A percentile compares a stretch with the other conserved stretches of the same genome.
These are phyloP conservation scores for Octopus bimaculoides DNA, from an alignment of 1,140 invertebrate genomes.

Conservation along the genomic window DNA sequence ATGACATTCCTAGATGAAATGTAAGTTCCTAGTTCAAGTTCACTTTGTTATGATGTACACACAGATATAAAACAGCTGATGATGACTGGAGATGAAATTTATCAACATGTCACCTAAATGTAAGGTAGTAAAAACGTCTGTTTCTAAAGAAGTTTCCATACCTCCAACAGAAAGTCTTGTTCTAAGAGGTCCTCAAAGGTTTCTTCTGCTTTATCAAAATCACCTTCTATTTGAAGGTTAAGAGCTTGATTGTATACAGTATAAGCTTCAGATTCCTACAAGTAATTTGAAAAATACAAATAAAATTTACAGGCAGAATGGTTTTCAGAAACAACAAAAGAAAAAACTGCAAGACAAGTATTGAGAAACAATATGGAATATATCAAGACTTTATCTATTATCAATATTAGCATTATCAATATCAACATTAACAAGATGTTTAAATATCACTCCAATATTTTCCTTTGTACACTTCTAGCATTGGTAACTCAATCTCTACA, in stretches of 20 bases:
- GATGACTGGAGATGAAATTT: too few species aligned
- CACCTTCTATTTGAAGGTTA: constrained; percentile 63
- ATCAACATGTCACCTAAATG: too few species aligned
- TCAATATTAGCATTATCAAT: too few species aligned
- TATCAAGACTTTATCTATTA: neutral
- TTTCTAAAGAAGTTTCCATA: constrained; percentile 15
- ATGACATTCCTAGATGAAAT: too few species aligned
- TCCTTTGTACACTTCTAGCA: too few species aligned
- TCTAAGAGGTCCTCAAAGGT: constrained; percentile 67
- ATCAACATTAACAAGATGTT: too few species aligned
- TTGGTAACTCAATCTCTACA: too few species aligned
- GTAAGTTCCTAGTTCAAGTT: too few species aligned
- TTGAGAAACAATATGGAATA: neutral
- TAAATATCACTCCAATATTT: too few species aligned
- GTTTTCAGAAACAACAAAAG: neutral
- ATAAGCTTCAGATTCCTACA: constrained; percentile 70
- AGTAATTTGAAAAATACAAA: constrained; percentile 18
- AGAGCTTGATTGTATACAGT: constrained; percentile 70
- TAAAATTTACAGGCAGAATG: neutral
- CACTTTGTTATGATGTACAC: too few species aligned
- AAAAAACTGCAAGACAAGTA: constrained; percentile 3
- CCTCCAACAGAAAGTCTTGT: constrained; percentile 65
- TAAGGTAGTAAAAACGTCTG: too few species aligned
- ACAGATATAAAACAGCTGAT: too few species aligned
- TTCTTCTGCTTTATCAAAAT: constrained; percentile 63